Evolutionary conservation across 2,113 vertebrate species (phyloP).

Genomic region (Melanerpes aurifrons): DNA sequence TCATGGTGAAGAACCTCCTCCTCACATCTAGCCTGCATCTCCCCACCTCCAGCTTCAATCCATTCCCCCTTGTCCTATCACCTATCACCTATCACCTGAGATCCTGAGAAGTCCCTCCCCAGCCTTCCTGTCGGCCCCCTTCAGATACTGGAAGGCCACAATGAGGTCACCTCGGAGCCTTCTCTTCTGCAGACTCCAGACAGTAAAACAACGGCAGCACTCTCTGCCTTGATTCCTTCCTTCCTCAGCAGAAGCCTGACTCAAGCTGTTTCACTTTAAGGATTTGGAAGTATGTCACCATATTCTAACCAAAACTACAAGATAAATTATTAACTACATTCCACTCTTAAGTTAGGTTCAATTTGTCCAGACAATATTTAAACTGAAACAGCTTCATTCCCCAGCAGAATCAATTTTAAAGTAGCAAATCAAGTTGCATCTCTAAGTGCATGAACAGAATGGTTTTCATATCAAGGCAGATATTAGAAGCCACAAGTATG

Average conservation of each 20-base stretch:
- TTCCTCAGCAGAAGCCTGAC: background rate
- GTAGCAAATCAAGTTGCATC: background rate
- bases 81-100: too few relatives aligned
- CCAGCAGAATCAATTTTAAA: background rate
- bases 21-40: too few relatives aligned
- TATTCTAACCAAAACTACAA: background rate
- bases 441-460: background rate
- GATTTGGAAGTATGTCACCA: background rate
- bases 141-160: too few relatives aligned
- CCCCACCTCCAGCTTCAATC: too few relatives aligned
- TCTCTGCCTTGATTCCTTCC: background rate
- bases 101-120: too few relatives aligned
- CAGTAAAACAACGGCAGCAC: background rate
- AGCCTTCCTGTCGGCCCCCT: too few relatives aligned
- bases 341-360: background rate
- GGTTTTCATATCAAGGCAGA: background rate
- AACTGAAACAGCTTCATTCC: background rate
- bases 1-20: too few relatives aligned
- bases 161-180: too few relatives aligned
- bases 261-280: background rate
- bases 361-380: background rate
- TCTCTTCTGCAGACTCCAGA: too few relatives aligned
- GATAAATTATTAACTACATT: background rate
- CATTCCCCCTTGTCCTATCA: too few relatives aligned
- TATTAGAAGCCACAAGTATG: background rate